Conservation (phyloP, 2,113 vertebrate genomes). For the Daubentonia madagascariensis region DNA sequence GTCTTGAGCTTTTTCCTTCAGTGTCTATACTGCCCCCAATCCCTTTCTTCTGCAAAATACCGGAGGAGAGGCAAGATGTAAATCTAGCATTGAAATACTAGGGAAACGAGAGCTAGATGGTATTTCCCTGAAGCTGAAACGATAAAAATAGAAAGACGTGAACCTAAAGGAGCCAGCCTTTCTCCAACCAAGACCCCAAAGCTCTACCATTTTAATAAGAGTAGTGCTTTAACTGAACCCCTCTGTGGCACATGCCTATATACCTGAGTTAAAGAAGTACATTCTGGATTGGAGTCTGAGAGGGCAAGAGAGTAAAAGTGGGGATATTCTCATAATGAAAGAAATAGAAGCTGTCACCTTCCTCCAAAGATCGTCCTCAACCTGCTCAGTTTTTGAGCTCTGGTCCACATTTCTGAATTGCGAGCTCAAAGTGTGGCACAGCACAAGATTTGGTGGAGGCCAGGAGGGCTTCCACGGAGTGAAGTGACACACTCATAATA, state of each 20-base stretch:
- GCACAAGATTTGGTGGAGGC: constrained; percentile 48
- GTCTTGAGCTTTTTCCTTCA: constrained; percentile 67
- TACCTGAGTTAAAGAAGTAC: constrained; percentile 42
- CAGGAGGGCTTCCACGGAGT: constrained; percentile 51
- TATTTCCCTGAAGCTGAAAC: constrained; percentile 24
- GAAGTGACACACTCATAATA: constrained; percentile 41
- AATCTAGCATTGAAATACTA: background rate
- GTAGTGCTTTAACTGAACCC: background rate
- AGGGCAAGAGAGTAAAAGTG: background rate
- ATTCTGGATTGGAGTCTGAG: background rate
- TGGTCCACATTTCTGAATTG: constrained; percentile 22
- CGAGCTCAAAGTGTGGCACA: background rate
- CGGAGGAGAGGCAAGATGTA: background rate
- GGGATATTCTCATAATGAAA: background rate
- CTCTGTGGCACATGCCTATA: background rate
- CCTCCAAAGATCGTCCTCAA: background rate
- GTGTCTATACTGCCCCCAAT: background rate
- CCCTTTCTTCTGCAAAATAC: constrained; percentile 4
- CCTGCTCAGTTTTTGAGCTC: constrained; percentile 49
- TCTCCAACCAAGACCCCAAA: background rate
- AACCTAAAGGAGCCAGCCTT: background rate
- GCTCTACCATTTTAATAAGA: background rate
- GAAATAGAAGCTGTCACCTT: background rate
- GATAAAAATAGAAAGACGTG: constrained; percentile 24
- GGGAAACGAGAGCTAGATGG: background rate